Percentiles rank a stretch among this genome's conserved stretches.
phyloP scores from a whole-genome alignment of 2,888 invertebrate genomes.

The Drosophila leonis region DNA sequence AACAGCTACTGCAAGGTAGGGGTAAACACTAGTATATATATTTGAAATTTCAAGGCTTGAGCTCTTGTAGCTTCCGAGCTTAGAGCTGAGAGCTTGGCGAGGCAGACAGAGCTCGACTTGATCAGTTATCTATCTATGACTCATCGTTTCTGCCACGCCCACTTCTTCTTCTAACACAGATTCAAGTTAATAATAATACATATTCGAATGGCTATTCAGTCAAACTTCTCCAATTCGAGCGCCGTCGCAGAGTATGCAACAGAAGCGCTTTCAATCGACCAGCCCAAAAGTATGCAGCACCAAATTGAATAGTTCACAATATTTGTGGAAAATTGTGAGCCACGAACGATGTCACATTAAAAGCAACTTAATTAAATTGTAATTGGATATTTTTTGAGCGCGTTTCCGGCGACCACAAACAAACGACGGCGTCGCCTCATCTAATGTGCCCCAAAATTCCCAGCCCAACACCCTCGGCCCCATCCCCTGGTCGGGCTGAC shows the following conservation, averaged over 20 bases:
- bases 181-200: background rate
- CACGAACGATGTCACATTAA: constrained; percentile 32
- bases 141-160: background rate
- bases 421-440: constrained; percentile 37
- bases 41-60: background rate
- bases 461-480: background rate
- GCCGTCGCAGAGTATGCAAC: constrained; percentile 3
- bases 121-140: background rate
- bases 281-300: constrained; percentile 39
- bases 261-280: background rate
- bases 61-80: background rate
- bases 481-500: constrained; percentile 33
- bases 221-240: background rate
- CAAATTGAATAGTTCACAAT: background rate
- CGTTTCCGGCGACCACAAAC: constrained; percentile 40
- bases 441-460: constrained; percentile 6
- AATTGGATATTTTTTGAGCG: constrained; percentile 65
- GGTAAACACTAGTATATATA: constrained; percentile 18
- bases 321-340: constrained; percentile 13
- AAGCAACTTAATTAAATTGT: constrained; percentile 74
- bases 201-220: background rate
- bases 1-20: background rate
- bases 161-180: background rate
- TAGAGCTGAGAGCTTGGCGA: background rate
- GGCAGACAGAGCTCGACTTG: background rate